A percentile compares a stretch with the other conserved stretches of the same genome.
Evolutionary conservation across 35 echinoderm and acorn worm genomes (phyloP).

Genomic region (Amphiura filiformis): DNA sequence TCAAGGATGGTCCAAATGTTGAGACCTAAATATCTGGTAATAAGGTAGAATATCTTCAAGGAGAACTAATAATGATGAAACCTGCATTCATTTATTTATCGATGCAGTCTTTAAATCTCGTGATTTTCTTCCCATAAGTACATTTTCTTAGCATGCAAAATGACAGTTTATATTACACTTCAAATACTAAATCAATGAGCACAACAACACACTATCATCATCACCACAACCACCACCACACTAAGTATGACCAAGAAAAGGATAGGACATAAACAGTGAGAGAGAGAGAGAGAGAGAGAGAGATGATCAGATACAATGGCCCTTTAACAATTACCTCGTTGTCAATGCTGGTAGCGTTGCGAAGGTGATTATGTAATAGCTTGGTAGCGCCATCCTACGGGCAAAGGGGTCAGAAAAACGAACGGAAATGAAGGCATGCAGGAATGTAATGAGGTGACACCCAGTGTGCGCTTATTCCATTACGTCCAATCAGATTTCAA

Average conservation of each 20-base stretch:
- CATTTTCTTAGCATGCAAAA: no score
- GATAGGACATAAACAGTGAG: no score
- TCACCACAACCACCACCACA: neutral
- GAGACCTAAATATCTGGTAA: no score
- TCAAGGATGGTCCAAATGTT: no score
- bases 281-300: neutral
- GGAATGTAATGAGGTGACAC: neutral
- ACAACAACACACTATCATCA: neutral
- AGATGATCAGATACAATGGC: neutral
- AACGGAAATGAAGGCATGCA: slow-evolving; percentile 37
- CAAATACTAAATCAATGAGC: neutral
- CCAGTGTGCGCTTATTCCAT: neutral
- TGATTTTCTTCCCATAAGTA: no score
- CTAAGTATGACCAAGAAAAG: neutral
- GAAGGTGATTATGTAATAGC: slow-evolving; percentile 97
- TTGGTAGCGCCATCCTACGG: slow-evolving; percentile 92
- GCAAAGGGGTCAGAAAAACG: slow-evolving; percentile 34
- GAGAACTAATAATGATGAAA: no score
- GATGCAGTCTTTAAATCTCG: no score
- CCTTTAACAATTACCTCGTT: slow-evolving; percentile 54
- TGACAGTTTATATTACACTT: neutral
- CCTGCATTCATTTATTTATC: no score
- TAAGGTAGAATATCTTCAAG: no score
- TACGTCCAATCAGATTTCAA: neutral
- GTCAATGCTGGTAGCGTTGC: slow-evolving; percentile 70